Evolutionary conservation across 2,888 invertebrate genomes (phyloP), one percentile per base, ranked within the genome.

Genomic region (Ophion slaviceki): DNA sequence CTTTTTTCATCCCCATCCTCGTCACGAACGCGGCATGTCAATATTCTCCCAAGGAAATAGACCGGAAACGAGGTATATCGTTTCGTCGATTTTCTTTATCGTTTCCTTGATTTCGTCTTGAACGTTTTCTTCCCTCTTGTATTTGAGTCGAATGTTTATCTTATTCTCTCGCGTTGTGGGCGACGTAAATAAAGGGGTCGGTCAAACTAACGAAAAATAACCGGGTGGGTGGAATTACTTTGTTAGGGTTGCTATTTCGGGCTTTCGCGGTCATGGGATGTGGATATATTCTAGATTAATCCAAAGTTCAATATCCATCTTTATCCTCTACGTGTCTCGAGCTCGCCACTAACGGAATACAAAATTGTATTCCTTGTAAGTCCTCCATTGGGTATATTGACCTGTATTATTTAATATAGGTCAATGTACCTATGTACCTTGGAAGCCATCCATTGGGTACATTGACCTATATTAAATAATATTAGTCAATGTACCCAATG

Each of bases 31-130:
- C 64, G 59, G 36, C 36, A 80, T 62, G 83, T 72, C 71, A 40
- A 64, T 28, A 79, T 83, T 83, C 68, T 66, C 40, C 68, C 82
- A 79, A 68, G 81, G 71, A 85, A 74, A 71, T 80, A 57, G 66
- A 68, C 66, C 83, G 72, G 79, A 83, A 85, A 86, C 84, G 24
- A 68, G 82, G 74, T 81, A 75, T 81, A 78, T 67, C 78, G 71
- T 74, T 78, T 80, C 74, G 17, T 68, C 32, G 53, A 83, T 83
- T 64, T 64, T 80, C 53, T 53, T 76, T 53, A 66, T 78, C 57
- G 45, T 36, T 61, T 47, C 61, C 36, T 36, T 62, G 62, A 79
- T 61, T 78, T 32, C 47, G 32, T 64, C 36, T 47, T 10, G n/a
- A 66, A 40, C 45, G 28, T 66, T 71, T 72, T 57, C 40, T 53